Conservation (phyloP, 2,113 vertebrate genomes). For the Emydocephalus ijimae region DNA sequence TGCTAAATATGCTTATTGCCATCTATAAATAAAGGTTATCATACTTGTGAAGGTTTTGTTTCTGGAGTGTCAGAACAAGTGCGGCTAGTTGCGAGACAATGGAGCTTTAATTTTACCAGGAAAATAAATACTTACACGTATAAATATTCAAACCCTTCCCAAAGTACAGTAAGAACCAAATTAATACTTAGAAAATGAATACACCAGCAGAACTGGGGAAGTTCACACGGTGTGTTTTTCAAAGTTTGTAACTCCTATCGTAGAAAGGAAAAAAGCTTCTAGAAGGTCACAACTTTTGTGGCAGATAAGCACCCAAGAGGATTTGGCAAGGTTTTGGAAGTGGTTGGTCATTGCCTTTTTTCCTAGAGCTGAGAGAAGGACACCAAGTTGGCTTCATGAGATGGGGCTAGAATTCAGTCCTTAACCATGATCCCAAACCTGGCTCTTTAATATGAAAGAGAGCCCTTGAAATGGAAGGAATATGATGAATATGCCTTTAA, state of each 20-base stretch:
- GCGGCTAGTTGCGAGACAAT: constrained; percentile 74
- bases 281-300: fast-evolving
- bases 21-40: constrained; percentile 80
- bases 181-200: constrained; percentile 51
- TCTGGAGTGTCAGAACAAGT: constrained; percentile 69
- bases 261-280: neutral
- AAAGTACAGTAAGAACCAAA: constrained; percentile 46
- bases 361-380: neutral
- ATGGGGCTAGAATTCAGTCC: neutral
- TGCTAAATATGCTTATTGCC: constrained; percentile 75
- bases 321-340: neutral
- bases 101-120: constrained; percentile 73
- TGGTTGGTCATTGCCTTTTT: neutral
- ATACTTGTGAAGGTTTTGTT: constrained; percentile 63
- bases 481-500: neutral
- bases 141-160: constrained; percentile 73
- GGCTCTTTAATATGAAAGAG: neutral
- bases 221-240: constrained; percentile 14
- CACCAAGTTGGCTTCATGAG: neutral
- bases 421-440: neutral
- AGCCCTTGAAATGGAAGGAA: neutral
- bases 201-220: constrained; percentile 35
- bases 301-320: neutral
- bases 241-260: constrained; percentile 40
- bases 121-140: constrained; percentile 77